These are phyloP conservation scores for Halictus ligatus DNA, from an alignment of 2,888 invertebrate genomes.

Conservation along the genomic window DNA sequence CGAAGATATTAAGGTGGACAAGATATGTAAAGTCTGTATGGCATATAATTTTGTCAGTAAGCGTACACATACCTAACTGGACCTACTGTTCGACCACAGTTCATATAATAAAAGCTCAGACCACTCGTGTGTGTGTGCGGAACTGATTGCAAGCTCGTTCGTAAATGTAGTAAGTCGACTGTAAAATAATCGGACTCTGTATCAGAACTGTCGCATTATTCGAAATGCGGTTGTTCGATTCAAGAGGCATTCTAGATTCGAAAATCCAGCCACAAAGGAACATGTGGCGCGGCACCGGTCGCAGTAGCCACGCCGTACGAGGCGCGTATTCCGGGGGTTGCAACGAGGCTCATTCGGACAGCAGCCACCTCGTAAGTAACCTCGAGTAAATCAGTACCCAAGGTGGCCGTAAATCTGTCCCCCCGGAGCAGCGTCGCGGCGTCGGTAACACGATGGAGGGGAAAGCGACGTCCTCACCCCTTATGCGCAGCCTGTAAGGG, in stretches of 20 bases:
- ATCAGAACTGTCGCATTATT: neutral
- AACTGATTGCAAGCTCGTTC: too few relatives aligned
- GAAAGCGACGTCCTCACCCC: slow-evolving; percentile 58
- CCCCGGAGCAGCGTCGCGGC: slow-evolving; percentile 72
- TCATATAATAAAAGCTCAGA: too few relatives aligned
- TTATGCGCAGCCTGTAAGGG: slow-evolving; percentile 64
- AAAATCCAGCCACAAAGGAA: slow-evolving; percentile 68
- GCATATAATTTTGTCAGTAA: neutral
- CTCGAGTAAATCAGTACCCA: slow-evolving; percentile 83
- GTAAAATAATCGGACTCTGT: neutral
- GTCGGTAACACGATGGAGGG: slow-evolving; percentile 61
- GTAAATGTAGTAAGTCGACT: neutral
- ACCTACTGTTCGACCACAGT: too few relatives aligned
- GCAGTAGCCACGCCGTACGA: slow-evolving; percentile 34
- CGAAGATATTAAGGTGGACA: neutral
- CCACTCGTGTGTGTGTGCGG: too few relatives aligned
- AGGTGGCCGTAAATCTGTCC: slow-evolving; percentile 84
- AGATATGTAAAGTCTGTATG: too few relatives aligned
- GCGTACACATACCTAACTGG: too few relatives aligned
- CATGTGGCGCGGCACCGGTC: slow-evolving; percentile 76
- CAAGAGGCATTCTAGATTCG: neutral
- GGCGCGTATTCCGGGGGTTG: slow-evolving; percentile 63
- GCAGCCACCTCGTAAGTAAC: slow-evolving; percentile 72
- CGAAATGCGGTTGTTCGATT: neutral
- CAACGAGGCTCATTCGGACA: slow-evolving; percentile 64